Conservation (phyloP, 2,888 invertebrate species). For the Masnerella sp. region DNA sequence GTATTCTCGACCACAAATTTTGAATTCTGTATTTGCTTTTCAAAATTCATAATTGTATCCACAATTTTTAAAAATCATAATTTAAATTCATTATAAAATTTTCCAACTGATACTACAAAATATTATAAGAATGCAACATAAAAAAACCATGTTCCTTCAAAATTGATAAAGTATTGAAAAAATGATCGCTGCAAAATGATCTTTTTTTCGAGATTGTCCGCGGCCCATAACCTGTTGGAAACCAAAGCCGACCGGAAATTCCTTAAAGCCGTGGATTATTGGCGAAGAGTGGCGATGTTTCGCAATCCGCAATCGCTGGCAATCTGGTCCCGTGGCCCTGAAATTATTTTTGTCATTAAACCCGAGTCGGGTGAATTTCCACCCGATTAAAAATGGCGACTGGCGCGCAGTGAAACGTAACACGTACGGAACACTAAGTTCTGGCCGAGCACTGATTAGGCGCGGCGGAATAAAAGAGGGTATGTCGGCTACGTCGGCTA, state of each 20-base stretch:
- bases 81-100: too few relatives aligned
- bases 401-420: constrained; percentile 47
- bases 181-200: too few relatives aligned
- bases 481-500: constrained; percentile 73
- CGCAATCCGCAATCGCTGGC: constrained; percentile 30
- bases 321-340: constrained; percentile 21
- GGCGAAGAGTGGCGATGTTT: constrained; percentile 24
- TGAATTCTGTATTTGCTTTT: too few relatives aligned
- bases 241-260: constrained; percentile 47
- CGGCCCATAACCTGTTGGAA: too few relatives aligned
- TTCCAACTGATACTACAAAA: too few relatives aligned
- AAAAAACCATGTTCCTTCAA: too few relatives aligned
- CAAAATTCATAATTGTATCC: too few relatives aligned
- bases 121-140: too few relatives aligned
- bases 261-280: constrained; percentile 4
- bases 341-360: constrained; percentile 35
- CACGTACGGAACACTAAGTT: constrained; percentile 33
- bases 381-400: constrained; percentile 39
- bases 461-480: constrained; percentile 56
- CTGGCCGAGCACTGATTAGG: constrained; percentile 51
- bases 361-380: constrained; percentile 36
- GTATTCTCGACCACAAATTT: too few relatives aligned
- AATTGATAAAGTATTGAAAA: too few relatives aligned
- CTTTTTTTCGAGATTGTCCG: too few relatives aligned
- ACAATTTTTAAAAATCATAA: too few relatives aligned